Evolutionary conservation across 2,888 invertebrate genomes (phyloP), one percentile per base, ranked within the genome.

Genomic region (Ischnus inquisitorius): DNA sequence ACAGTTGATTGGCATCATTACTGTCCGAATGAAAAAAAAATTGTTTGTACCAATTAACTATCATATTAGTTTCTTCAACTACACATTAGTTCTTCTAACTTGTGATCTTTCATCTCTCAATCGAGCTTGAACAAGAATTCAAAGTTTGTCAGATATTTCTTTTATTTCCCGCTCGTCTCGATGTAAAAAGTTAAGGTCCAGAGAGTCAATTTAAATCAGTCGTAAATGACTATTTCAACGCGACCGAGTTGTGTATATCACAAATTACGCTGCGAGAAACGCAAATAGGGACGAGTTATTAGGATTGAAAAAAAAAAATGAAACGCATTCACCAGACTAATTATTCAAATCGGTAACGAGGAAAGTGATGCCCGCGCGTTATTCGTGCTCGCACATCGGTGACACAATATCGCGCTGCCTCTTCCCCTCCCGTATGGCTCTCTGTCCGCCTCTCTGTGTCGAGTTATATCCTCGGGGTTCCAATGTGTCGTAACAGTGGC

Each of bases 401-500:
- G 85, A 84, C 85, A 83, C 81, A 81, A 84, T 83, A 39, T 39
- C 69, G 60, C 1, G 60, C 1, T n/a, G 41, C 10, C 46, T 62
- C 46, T 41, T 46, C 64, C 46, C 68, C 57, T 28, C 60, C 65
- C 75, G 34, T 34, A 34, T 8, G 62, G 60, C 28, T 46, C 67
- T 14, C 25, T 46, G 22, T 16, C 12, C 22, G 41, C n/a, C 57
- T 25, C 8, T 25, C 16, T n/a, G 16, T 19, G n/a, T 10, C 43
- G 72, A 46, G 60, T 57, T 74, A 62, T 80, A 80, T 80, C 69
- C 67, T 68, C 71, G n/a, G 46, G 34, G 65, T 57, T 76, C 62
- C 68, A 43, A 8, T 75, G 80, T 87, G 80, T 79, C 83, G 87
- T 86, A 87, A 87, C 72, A 72, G 67, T 67, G 46, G 79, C 77